Conservation (phyloP, 2,113 vertebrate species). For the Marmota monax region DNA sequence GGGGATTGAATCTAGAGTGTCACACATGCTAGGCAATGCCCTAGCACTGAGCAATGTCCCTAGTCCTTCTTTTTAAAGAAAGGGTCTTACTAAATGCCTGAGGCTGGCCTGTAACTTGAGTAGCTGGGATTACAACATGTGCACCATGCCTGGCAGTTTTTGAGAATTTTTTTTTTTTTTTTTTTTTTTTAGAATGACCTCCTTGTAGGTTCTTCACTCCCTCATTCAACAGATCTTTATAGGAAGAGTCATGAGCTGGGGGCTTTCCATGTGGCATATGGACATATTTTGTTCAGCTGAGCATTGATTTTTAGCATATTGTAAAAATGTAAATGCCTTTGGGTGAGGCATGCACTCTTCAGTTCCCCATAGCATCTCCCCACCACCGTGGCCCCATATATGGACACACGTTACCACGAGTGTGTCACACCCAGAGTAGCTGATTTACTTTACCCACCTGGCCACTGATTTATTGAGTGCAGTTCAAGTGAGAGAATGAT, state of each 20-base stretch:
- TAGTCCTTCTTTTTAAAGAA: not conserved
- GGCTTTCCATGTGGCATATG: not conserved
- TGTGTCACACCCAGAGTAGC: not conserved
- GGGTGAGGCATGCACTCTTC: not conserved
- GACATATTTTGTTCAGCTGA: not conserved
- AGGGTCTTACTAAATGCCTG: not conserved
- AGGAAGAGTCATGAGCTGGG: not conserved
- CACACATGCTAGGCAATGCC: not conserved
- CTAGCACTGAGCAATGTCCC: not conserved
- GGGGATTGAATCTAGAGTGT: not conserved
- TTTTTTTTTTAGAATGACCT: not conserved
- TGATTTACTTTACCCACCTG: not conserved
- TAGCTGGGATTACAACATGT: not conserved
- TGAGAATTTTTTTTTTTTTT: not conserved
- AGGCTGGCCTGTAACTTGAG: not conserved
- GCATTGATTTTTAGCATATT: conserved; percentile 9
- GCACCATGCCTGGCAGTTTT: not conserved
- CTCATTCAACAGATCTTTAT: not conserved
- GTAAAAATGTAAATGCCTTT: not conserved
- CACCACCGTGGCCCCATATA: not conserved
- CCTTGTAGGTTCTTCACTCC: not conserved
- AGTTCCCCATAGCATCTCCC: not conserved
- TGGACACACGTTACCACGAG: not conserved
- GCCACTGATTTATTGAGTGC: not conserved
- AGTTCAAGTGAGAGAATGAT: not conserved